Base-by-base conservation (phyloP, 2,113 vertebrate species). In the Xiphorhynchus elegans region DNA sequence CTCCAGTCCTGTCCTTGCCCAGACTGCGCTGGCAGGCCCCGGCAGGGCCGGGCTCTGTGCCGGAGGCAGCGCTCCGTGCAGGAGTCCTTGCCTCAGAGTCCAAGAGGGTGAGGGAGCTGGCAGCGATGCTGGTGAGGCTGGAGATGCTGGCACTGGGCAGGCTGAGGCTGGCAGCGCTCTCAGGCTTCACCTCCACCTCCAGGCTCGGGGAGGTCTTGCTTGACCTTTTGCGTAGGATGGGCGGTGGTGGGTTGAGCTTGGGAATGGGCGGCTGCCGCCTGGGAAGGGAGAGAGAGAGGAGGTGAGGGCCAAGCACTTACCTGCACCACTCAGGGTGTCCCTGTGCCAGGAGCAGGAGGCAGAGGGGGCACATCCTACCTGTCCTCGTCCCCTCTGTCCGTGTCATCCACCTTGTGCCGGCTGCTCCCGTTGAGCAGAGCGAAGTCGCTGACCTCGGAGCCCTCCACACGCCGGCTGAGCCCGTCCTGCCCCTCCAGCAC, bases 171-270 rank as follows among this genome's bases (percentile, higher is more conserved):
- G 89, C 96, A 46, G 91, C 5, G 2, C 40, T 84, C 82, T 98
- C 96, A 0, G 94, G 81, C 81, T 96, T 97, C 50, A 31, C 75
- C 39, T 97, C 95, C 11, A 86, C 67, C 8, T 98, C 98, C 39
- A 97, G 97, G 39, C 97, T 98, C 0, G 98, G 98, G 9, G 98
- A 98, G 69, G 98, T 98, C 95, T 99, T 98, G 93, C 98, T 98
- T 4, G 98, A 97, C 28, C 98, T 97, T 70, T 99, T 98, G 44
- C 98, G 98, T 62, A 97, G 53, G 66, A 97, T 96, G 15, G 98
- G 98, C 0, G 98, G 98, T 0, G 98, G 98, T 0, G 98, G 98
- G 82, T 98, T 98, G 19, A 99, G 97, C 87, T 98, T 98, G 67
- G 98, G 98, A 62, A 99, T 98, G 81, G 97, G 97, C 35, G 97